These are phyloP conservation scores for Mormyrus proboscirostris DNA, from an alignment of 2,797 vertebrate species.

Conservation along the genomic window DNA sequence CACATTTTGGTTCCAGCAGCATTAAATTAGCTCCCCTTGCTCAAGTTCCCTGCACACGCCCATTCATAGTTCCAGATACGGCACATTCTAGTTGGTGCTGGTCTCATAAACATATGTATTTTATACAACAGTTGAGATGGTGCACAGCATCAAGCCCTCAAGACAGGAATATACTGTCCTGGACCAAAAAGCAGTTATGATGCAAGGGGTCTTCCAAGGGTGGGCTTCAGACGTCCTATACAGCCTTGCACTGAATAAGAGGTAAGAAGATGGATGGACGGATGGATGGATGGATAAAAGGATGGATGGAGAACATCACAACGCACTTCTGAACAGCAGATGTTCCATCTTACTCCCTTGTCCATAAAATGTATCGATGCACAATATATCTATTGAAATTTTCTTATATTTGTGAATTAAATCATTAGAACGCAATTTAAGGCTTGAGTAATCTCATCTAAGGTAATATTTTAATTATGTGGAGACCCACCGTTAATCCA, in stretches of 20 bases:
- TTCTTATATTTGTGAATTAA: neutral
- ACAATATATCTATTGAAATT: neutral
- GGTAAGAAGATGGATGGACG: neutral
- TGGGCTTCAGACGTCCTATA: neutral
- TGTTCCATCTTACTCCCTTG: neutral
- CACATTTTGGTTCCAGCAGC: neutral
- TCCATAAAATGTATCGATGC: neutral
- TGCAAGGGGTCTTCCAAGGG: neutral
- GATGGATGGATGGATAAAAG: neutral
- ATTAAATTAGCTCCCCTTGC: neutral
- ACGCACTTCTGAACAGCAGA: neutral
- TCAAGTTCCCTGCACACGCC: neutral
- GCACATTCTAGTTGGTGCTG: neutral
- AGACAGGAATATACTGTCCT: neutral
- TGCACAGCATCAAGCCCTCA: neutral
- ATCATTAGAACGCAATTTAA: neutral
- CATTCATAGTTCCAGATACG: neutral
- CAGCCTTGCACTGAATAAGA: neutral
- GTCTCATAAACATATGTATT: neutral
- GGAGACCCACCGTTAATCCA: neutral
- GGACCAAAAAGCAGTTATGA: neutral
- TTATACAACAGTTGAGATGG: neutral
- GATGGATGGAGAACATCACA: neutral
- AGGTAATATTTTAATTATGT: neutral
- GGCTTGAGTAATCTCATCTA: neutral